Base-by-base conservation (phyloP, 1,140 invertebrate species). In the Tachypleus tridentatus region DNA sequence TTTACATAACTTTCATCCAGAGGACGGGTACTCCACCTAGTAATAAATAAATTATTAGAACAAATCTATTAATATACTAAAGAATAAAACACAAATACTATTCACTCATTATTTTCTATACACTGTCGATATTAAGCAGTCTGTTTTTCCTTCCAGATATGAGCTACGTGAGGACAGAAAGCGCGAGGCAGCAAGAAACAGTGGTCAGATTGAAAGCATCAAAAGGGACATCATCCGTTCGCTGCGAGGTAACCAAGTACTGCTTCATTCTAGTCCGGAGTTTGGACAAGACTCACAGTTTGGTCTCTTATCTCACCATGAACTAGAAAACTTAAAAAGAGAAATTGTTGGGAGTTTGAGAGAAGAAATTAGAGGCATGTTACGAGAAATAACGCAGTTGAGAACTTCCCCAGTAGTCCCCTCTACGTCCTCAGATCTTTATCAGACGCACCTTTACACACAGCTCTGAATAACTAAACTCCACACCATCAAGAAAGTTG, bases 101-200 rank as follows among this genome's bases (percentile, higher is more conserved):
- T 29, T 29, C 29, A 29, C 29, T 29, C 29, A 29, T 29, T 29
- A 29, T 29, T 29, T 29, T 29, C 29, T 29, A 29, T 29, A 29
- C 29, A 29, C 29, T 29, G 29, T 29, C 29, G 29, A 29, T 29
- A 29, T 29, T 29, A 29, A 29, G 29, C 29, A 29, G 29, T 2
- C 0, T 29, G 29, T 29, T 29, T 29, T 29, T 29, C 29, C 29
- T 29, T 72, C 6, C 67, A 81, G 81, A 66, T 81, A 79, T 64
- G 81, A 82, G 70, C 71, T 82, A n/a, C 72, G 80, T 9, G 81
- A 82, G 67, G 82, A 83, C 66, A 66, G 81, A 10, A 79, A 80
- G 60, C 72, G 76, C 58, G 82, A 82, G 69, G 74, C 76, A 5
- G 73, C 73, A 4, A 67, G 77, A 11, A 74, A 78, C 5, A 75